Evolutionary conservation across 1,140 invertebrate genomes (phyloP), one percentile per base, ranked within the genome.

Genomic region (Pseudomyrmex concolor): DNA sequence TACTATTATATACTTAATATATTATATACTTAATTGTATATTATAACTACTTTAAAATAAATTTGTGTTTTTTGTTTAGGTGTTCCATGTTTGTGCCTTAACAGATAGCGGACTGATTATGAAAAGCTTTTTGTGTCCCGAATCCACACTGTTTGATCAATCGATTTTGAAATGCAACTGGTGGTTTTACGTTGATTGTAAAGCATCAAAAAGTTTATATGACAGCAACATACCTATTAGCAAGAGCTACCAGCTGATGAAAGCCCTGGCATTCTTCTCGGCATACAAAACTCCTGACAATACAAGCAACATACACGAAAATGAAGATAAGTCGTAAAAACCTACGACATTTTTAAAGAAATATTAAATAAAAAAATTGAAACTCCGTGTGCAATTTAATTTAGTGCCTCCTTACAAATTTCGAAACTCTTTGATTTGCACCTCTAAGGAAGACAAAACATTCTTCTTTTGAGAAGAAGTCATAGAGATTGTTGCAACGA

Each of bases 101-200:
- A 98, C 97, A 10, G 97, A 98, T 81, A 97, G 98, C 83, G 97
- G 97, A 2, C 94, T 98, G 59, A 97, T 98, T 34, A 97, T 97
- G 95, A 98, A 98, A 89, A 98, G 97, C 54, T 98, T 98, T 92
- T 94, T 98, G 13, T 98, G 97, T 91, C 97, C 97, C 0, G 97
- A 98, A 92, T 97, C 97, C 17, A 98, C 97, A 0, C 95, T 98
- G 15, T 98, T 98, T 92, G 97, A 98, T 91, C 97, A 98, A 91
- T 97, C 97, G 3, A 97, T 98, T 70, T 94, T 98, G 0, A 97
- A 98, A 91, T 98, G 97, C 93, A 98, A 98, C 91, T 98, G 97
- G 97, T 98, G 97, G 97, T 97, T 98, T 93, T 98, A 97, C 93
- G 97, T 98, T 0, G 97, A 98, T 90, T 98, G 97, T 92, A 97